These are phyloP conservation scores for Leucozona laternaria DNA, from an alignment of 2,888 invertebrate species.

Conservation along the genomic window DNA sequence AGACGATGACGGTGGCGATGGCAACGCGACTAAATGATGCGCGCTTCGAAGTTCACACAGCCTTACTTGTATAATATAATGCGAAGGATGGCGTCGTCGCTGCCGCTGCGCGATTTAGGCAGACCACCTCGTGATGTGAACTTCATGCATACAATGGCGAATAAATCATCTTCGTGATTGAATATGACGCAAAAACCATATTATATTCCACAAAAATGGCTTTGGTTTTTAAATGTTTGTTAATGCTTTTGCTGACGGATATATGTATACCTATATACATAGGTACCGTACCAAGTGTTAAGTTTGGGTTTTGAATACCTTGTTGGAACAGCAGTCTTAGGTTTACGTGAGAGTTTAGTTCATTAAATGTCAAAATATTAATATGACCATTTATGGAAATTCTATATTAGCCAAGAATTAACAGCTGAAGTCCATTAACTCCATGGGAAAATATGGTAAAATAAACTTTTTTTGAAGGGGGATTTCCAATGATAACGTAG, in stretches of 20 bases:
- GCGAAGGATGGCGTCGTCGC: constrained; percentile 39
- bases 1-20: not conserved
- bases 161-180: constrained; percentile 75
- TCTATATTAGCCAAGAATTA: not conserved
- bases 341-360: constrained; percentile 56
- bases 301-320: constrained; percentile 12
- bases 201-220: constrained; percentile 61
- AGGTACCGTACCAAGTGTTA: no score
- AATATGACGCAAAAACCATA: constrained; percentile 66
- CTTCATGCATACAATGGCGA: constrained; percentile 72
- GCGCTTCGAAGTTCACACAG: constrained; percentile 39
- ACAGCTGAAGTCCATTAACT: not conserved
- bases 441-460: not conserved
- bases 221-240: constrained; percentile 36
- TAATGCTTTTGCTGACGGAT: constrained; percentile 34
- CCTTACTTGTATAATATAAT: not conserved
- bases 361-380: constrained; percentile 55
- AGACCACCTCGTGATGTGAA: constrained; percentile 69
- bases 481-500: no score
- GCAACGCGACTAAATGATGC: constrained; percentile 17
- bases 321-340: not conserved
- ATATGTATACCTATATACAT: no score
- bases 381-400: constrained; percentile 45
- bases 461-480: no score
- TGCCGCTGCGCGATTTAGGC: constrained; percentile 32